Base-by-base conservation (phyloP, 92 coral and sea anemone species). In the Micromussa lordhowensis region DNA sequence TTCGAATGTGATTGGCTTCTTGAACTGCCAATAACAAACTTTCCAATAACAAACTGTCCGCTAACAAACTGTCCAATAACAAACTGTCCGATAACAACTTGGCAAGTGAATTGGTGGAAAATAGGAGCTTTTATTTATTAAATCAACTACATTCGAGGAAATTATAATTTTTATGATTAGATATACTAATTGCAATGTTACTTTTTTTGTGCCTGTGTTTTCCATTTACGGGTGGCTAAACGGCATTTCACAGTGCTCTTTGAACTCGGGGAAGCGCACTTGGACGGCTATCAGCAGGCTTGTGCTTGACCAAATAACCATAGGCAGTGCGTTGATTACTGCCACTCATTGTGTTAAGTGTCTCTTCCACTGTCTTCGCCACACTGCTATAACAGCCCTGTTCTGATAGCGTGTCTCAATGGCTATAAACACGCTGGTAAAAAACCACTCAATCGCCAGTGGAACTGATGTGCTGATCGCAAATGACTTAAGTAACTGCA, bases 341-440 rank as follows among this genome's bases (percentile, higher is more conserved):
- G 71, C 84, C 40, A 80, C 84, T 9, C n/a, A n/a, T n/a, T n/a
- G n/a, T n/a, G 36, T 12, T 18, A 80, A 16, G 48, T 80, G 84
- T 31, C 68, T 57, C 24, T 80, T 57, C 84, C 84, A 80, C 11
- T 74, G 75, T 34, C 55, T 63, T 68, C 77, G 68, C 86, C 86
- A 82, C 6, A 82, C 80, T 10, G 76, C 76, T 79, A 36, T 63
- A 18, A 82, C 59, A 24, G 86, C 58, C 59, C 68, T 82, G 55
- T 82, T 82, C 86, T 82, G 86, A 82, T 63, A 82, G 61, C 77
- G 86, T 6, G 86, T 82, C 77, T 63, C 86, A 28, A 82, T 82
- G 17, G 78, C 78, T 18, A 82, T 26, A 24, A 61, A 63, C 2
- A 82, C 51, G 51, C 86, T 30, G 21, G 80, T 82, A 59, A 82